Evolutionary conservation across 2,113 vertebrate genomes (phyloP), one percentile per base, ranked within the genome.

Genomic region (Diglossa brunneiventris): DNA sequence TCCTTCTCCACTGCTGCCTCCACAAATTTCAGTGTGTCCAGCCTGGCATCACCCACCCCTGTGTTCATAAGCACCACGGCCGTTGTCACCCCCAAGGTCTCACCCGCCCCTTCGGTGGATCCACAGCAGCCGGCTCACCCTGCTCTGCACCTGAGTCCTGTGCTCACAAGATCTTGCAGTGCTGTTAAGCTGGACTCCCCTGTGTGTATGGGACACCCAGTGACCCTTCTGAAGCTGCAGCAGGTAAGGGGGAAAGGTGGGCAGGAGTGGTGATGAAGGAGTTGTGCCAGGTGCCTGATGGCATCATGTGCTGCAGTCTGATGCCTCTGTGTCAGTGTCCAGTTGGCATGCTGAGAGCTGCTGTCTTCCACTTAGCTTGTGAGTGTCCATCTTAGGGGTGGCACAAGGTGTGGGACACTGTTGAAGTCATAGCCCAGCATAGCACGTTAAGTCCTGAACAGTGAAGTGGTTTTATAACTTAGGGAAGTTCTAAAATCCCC

Each of bases 1-100:
- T 61, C 96, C 7, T 96, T 98, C 35, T 68, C 95, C 41, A 96
- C 96, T 73, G 14, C 78, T 12, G 55, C 90, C 74, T 87, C 97
- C 11, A 20, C 98, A 81, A 98, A 96, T 96, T 98, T 98, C 52
- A 96, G 93, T 28, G 7, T 98, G 86, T 96, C 99, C 4, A 53
- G 97, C 47, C 75, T 98, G 49, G 85, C 98, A 76, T 95, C 98
- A 1, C 75, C 97, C 0, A 55, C 97, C 1, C 98, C 97, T 20
- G 97, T 99, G 56, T 95, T 99, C 85, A 69, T 99, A 47, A 94
- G 98, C 84, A 92, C 97, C 10, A 81, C 97, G 0, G 72, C 98
- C 1, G 73, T 98, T 44, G 75, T 98, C 26, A 49, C 97, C 31
- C 84, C 98, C 7, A 96, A 97, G 13, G 59, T 96, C 0, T 63